phyloP scores from a whole-genome alignment of 2,113 vertebrate species.

The Neotragus moschatus region DNA sequence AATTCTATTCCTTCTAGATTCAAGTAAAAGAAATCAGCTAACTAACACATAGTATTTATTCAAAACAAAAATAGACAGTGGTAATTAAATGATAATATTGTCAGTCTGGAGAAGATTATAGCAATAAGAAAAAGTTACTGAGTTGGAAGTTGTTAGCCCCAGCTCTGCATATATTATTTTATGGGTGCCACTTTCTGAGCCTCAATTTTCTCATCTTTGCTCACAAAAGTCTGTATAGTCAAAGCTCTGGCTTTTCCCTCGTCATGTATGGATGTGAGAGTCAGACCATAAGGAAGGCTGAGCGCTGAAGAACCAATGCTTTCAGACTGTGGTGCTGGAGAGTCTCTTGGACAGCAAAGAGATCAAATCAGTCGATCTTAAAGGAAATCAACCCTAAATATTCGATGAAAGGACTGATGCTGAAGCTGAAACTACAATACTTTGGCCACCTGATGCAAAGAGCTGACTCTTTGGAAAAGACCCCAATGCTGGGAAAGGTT shows the following conservation, averaged over 20 bases:
- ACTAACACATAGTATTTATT: constrained; percentile 39
- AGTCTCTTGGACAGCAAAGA: not conserved
- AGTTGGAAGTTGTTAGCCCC: not conserved
- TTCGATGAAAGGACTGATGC: not conserved
- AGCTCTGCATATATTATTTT: not conserved
- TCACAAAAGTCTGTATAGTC: not conserved
- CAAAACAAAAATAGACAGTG: constrained; percentile 72
- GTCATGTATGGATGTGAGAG: not conserved
- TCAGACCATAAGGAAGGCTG: not conserved
- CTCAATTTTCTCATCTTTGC: not conserved
- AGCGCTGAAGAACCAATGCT: not conserved
- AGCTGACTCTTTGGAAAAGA: not conserved
- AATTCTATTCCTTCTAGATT: constrained; percentile 65
- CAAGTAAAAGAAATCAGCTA: constrained; percentile 38
- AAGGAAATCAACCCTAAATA: not conserved
- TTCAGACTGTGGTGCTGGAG: not conserved
- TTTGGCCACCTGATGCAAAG: not conserved
- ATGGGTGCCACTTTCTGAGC: not conserved
- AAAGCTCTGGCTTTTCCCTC: not conserved
- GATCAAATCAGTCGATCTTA: not conserved
- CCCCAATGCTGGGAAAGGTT: not conserved
- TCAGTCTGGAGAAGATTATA: constrained; percentile 17
- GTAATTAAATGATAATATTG: constrained; percentile 67
- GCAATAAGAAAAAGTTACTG: not conserved
- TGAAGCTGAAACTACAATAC: not conserved